Evolutionary conservation across 2,797 vertebrate species (phyloP), one percentile per base, ranked within the genome.

Genomic region (Acrossocheilus fasciatus): DNA sequence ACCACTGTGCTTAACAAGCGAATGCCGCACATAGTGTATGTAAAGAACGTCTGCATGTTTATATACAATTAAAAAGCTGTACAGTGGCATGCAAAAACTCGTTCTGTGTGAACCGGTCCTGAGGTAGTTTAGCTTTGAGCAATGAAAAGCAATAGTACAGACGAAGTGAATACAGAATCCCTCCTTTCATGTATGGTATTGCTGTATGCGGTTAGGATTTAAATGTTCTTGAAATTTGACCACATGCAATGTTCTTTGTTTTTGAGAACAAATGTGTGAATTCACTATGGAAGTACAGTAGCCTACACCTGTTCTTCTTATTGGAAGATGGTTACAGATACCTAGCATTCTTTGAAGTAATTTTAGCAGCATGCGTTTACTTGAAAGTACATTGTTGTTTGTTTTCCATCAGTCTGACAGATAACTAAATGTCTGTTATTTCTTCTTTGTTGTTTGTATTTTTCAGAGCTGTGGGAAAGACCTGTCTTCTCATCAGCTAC

Each of bases 401-500:
- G 36, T 34, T 78, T 85, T 70, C 14, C 72, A 62, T 18, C 26
- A 26, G 17, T 39, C 76, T 62, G 26, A 73, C 7, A 6, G 36
- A 59, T 36, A 36, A 59, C 52, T 39, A 36, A 47, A 43, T 80
- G 52, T 41, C 34, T 79, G 2, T 30, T n/a, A n/a, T 34, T 34
- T 66, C 64, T 34, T 79, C 20, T 74, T 77, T 79, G 57, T 81
- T 59, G 26, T 83, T 39, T 86, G 45, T 88, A 57, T 89, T 62
- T 96, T 96, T 74, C 94, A 97, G 97, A 87, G 97, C 97, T 66
- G 97, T 98, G 92, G 97, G 97, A 75, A 98, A 98, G 94, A 98
- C 97, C 77, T 98, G 97, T 72, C 96, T 98, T 6, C 96, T 98
- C 69, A 98, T 98, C 95, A 98, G 97, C 91, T 98, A 98, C 18